Base-by-base conservation (phyloP, 1,140 invertebrate species). In the Dryas iulia region DNA sequence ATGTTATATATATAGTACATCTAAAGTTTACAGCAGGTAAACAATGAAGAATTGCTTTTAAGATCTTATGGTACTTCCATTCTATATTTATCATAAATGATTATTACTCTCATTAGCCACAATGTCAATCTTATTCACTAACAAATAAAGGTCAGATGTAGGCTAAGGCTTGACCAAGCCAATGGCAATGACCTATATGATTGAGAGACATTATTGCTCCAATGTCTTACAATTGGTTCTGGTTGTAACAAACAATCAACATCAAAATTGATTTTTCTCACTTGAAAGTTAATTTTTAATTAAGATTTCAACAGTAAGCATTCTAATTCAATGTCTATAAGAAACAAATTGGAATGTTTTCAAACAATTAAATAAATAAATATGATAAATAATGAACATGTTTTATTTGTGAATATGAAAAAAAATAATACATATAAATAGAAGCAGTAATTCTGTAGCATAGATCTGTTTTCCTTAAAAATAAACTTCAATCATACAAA, bases 121-220 rank as follows among this genome's bases (percentile, higher is more conserved):
- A 72, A 58, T 69, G 33, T 61, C 47, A 69, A 28, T 25, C 53
- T 59, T 59, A 57, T 58, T 53, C 0, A 56, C 39, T 33, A 30
- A 66, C 24, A 18, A 35, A 52, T 73, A 74, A 59, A 75, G 75
- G 67, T 75, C 67, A 72, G n/a, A 47, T 59, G n/a, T 21, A n/a
- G 61, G 69, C 67, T 54, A 24, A 24, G 21, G 24, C n/a, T 63
- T 33, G 18, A 70, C 59, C 67, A 72, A 63, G 47, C 8, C 39
- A 63, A 59, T 76, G 76, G 70, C 79, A 84, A 74, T 86, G 82
- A 84, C 79, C 84, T 69, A 76, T 78, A 72, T 83, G 73, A 79
- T 79, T 77, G 58, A 47, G 68, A 70, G 72, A 72, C 69, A 67
- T 79, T 69, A 78, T 76, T 78, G 71, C 71, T 72, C 81, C 73